Conservation (phyloP, 2,797 vertebrate species). For the Pampus argenteus region DNA sequence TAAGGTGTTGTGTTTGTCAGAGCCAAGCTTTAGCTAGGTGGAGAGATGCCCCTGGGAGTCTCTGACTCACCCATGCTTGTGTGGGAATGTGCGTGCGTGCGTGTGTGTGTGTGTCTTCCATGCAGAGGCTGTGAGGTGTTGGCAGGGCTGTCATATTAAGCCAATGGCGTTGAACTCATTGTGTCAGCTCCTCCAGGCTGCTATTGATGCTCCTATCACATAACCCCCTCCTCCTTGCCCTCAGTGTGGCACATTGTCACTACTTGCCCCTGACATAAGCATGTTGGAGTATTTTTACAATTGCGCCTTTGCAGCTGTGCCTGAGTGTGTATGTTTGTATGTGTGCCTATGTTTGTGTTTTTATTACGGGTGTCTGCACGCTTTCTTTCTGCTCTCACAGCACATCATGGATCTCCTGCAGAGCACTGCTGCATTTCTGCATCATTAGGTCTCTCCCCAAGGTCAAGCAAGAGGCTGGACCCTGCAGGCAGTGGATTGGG, state of each 20-base stretch:
- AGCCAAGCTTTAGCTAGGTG: conserved; percentile 75
- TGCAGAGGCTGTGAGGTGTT: conserved; percentile 70
- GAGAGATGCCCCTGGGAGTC: conserved; percentile 74
- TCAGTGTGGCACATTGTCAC: conserved; percentile 55
- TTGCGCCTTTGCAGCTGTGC: conserved; percentile 52
- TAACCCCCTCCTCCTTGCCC: conserved; percentile 49
- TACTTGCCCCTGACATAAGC: conserved; percentile 40
- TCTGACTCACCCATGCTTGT: conserved; percentile 72
- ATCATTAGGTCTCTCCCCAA: conserved; percentile 71
- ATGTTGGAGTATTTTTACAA: conserved; percentile 34
- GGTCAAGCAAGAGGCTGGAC: conserved; percentile 44
- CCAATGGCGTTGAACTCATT: conserved; percentile 76
- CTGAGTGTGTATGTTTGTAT: conserved; percentile 39
- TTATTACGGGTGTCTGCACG: not conserved
- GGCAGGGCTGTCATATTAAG: conserved; percentile 74
- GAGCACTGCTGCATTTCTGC: conserved; percentile 67
- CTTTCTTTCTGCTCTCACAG: conserved; percentile 54
- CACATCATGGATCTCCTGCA: conserved; percentile 52
- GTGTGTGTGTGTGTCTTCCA: conserved; percentile 41
- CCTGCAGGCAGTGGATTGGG: conserved; percentile 53
- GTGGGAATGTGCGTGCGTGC: conserved; percentile 36
- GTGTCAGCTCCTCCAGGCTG: conserved; percentile 76
- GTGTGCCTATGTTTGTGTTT: conserved; percentile 42
- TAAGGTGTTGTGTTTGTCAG: conserved; percentile 81
- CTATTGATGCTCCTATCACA: conserved; percentile 76